These are phyloP conservation scores for Brenthis ino DNA, from an alignment of 2,888 invertebrate genomes.

Conservation along the genomic window DNA sequence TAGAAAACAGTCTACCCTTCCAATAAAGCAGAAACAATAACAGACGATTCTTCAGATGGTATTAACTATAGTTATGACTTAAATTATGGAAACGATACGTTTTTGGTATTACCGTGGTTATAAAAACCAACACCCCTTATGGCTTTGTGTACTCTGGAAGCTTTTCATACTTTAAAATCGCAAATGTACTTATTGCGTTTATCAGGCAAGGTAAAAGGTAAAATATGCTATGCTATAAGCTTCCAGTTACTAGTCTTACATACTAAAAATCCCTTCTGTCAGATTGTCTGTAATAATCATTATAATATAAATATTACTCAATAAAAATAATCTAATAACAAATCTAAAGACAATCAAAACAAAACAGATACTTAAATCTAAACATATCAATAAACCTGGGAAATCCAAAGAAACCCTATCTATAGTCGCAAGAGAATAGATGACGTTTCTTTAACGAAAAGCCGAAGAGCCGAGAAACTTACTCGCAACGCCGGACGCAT, in stretches of 20 bases:
- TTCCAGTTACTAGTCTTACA: slow-evolving; percentile 75
- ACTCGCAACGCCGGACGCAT: slow-evolving; percentile 94
- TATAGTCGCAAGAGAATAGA: slow-evolving; percentile 40
- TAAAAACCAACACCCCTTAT: slow-evolving; percentile 80
- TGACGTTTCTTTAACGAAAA: slow-evolving; percentile 47
- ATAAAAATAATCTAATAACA: slow-evolving; percentile 24
- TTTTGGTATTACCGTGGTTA: slow-evolving; percentile 73
- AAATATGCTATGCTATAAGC: slow-evolving; percentile 49
- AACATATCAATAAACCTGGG: slow-evolving; percentile 33
- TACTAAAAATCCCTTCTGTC: slow-evolving; percentile 69
- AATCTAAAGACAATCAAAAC: slow-evolving; percentile 28
- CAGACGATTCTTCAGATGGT: slow-evolving; percentile 66
- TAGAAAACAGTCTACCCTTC: slow-evolving; percentile 74
- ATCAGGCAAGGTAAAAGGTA: background rate
- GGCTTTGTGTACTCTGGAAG: slow-evolving; percentile 80
- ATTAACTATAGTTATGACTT: slow-evolving; percentile 68
- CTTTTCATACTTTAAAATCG: slow-evolving; percentile 49
- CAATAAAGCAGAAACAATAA: slow-evolving; percentile 71
- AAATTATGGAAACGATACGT: slow-evolving; percentile 79
- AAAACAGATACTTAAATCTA: slow-evolving; percentile 40
- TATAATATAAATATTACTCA: slow-evolving; percentile 14
- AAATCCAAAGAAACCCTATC: slow-evolving; percentile 47
- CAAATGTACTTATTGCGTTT: slow-evolving; percentile 23
- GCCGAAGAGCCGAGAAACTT: slow-evolving; percentile 80
- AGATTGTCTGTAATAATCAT: slow-evolving; percentile 35